Evolutionary conservation across 2,888 invertebrate genomes (phyloP), one percentile per base, ranked within the genome.

Genomic region (Onchidella celtica): DNA sequence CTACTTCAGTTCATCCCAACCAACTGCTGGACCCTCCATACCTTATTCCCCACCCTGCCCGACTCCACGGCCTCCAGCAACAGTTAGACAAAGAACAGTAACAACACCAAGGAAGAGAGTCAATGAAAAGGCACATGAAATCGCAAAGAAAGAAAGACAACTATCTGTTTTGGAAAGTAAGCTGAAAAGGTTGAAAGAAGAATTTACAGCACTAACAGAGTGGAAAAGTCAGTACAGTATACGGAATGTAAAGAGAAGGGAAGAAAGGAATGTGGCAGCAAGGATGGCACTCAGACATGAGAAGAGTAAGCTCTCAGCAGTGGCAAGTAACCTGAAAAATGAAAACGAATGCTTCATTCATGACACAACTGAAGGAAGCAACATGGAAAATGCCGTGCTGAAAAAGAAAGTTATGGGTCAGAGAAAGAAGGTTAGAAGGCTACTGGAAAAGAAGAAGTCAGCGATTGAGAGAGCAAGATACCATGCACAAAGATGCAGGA

Each of bases 281-380:
- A 66, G 34, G 66, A 32, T 66, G 66, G 66, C 29, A 11, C 66
- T 66, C 32, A 66, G 66, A 29, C 29, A 66, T 9, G 66, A 66
- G 34, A 14, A 66, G 27, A 66, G 34, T 32, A 66, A 21, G 17
- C 21, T 66, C 4, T 29, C 66, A 29, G 27, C 32, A 17, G 24
- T 66, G 27, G 34, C 34, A 32, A 27, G 34, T 32, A 66, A 66
- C 14, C 6, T 29, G 34, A 29, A 27, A 72, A 57, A 27, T 57
- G 17, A 57, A 21, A 36, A 27, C 40, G 40, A 40, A 27, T n/a
- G 21, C 14, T 24, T 70, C 40, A n/a, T n/a, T n/a, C n/a, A 70
- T 14, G 34, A 47, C 36, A 34, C 24, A 47, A n/a, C 47, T 47
- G 70, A 6, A 27, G 47, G 47, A 70, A 34, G 40, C 14, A 47